A percentile compares a stretch with the other conserved stretches of the same genome.
Conservation (phyloP, 2,888 invertebrate genomes). For the Thumatha senex region DNA sequence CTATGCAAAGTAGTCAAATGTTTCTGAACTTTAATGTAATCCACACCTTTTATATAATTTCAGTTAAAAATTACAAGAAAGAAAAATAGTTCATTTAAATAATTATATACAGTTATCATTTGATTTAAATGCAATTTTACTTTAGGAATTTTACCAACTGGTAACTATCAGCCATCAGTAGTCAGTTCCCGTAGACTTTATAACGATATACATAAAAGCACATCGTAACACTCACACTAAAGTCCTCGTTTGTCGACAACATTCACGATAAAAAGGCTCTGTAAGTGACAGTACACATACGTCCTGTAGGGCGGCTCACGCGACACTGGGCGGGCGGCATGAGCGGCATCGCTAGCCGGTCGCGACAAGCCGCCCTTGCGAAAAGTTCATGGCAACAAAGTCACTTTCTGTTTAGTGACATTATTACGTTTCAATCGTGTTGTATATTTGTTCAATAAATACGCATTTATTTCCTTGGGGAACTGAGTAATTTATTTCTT, state of each 20-base stretch:
- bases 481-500: conserved; percentile 29
- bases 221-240: conserved; percentile 42
- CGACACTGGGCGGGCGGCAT: conserved; percentile 76
- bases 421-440: conserved; percentile 61
- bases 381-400: conserved; percentile 75
- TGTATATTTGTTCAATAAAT: conserved; percentile 53
- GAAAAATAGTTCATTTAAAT: background rate
- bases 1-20: no score
- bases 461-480: conserved; percentile 47
- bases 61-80: background rate
- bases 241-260: conserved; percentile 46
- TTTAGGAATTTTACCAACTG: conserved; percentile 2
- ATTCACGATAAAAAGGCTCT: conserved; percentile 44
- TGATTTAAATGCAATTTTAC: conserved; percentile 6
- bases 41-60: background rate
- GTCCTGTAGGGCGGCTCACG: conserved; percentile 62
- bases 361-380: conserved; percentile 62
- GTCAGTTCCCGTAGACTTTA: conserved; percentile 8
- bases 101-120: conserved; percentile 1
- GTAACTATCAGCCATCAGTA: conserved; percentile 1
- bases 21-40: background rate
- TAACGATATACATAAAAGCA: conserved; percentile 6
- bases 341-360: conserved; percentile 24
- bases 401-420: conserved; percentile 61
- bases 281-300: conserved; percentile 50